Conservation (phyloP, 2,888 invertebrate genomes). For the Panzeria rudis region DNA sequence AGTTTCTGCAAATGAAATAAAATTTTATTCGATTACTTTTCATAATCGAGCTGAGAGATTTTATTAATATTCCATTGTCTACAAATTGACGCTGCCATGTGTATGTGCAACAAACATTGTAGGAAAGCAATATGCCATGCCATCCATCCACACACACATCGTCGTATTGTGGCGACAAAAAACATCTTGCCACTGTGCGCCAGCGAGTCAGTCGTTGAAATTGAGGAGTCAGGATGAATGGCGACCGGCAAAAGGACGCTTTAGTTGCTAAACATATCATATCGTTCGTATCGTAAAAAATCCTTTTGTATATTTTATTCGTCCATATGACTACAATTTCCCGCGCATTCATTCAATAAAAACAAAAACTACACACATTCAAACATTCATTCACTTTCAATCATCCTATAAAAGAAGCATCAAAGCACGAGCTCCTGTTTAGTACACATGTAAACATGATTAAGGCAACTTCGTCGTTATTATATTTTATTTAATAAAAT, state of each 20-base stretch:
- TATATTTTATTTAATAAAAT: conserved; percentile 35
- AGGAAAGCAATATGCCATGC: conserved; percentile 63
- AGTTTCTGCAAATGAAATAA: conserved; percentile 23
- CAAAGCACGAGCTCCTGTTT: conserved; percentile 75
- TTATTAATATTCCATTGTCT: conserved; percentile 46
- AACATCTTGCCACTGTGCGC: conserved; percentile 69
- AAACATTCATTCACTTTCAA: conserved; percentile 68
- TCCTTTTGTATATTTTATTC: conserved; percentile 59
- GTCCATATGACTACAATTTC: conserved; percentile 76
- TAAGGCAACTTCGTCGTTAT: conserved; percentile 75
- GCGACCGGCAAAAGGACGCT: conserved; percentile 76
- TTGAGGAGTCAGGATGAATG: conserved; percentile 80
- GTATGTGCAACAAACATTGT: conserved; percentile 63
- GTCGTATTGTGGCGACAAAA: conserved; percentile 70
- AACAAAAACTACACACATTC: conserved; percentile 40
- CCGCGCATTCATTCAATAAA: conserved; percentile 74
- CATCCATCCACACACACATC: conserved; percentile 66
- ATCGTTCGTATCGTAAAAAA: conserved; percentile 57
- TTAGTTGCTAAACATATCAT: conserved; percentile 66
- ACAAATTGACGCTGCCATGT: conserved; percentile 36
- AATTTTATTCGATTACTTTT: conserved; percentile 46
- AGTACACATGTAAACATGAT: conserved; percentile 78
- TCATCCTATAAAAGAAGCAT: conserved; percentile 78
- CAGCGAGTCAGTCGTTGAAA: conserved; percentile 72
- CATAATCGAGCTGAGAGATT: conserved; percentile 20